Evolutionary conservation across 2,888 invertebrate species (phyloP).

Genomic region (Ctenicera cuprea): DNA sequence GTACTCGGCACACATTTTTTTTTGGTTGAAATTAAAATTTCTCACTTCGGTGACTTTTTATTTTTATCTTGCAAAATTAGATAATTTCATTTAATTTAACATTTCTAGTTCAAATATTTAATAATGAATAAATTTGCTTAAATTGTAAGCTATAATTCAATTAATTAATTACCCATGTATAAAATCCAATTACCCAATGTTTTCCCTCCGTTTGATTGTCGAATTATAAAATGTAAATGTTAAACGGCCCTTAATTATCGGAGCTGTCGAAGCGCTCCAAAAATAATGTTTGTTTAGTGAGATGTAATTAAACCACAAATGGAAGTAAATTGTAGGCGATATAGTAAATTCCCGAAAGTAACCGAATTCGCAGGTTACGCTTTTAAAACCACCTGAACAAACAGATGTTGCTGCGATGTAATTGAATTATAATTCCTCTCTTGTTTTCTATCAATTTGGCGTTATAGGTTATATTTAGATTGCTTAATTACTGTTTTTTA

Average conservation of each 20-base stretch:
- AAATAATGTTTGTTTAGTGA: slow-evolving; percentile 5
- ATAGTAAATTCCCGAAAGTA: slow-evolving; percentile 10
- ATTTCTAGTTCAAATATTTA: too few relatives aligned
- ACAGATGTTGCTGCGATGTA: slow-evolving; percentile 1
- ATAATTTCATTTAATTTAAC: too few relatives aligned
- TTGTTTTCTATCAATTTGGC: neutral
- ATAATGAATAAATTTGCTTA: too few relatives aligned
- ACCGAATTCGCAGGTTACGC: slow-evolving; percentile 3
- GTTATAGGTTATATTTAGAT: neutral
- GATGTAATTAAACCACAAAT: slow-evolving; percentile 13
- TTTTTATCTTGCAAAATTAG: too few relatives aligned
- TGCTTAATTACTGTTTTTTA: too few relatives aligned
- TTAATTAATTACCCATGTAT: too few relatives aligned
- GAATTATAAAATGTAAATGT: neutral
- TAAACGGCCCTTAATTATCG: neutral
- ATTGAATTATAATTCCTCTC: neutral
- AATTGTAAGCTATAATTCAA: too few relatives aligned
- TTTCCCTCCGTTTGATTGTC: neutral
- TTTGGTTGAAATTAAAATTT: too few relatives aligned
- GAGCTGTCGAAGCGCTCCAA: neutral
- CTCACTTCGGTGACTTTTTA: too few relatives aligned
- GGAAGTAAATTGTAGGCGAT: slow-evolving; percentile 12
- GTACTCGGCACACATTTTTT: too few relatives aligned
- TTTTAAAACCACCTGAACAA: slow-evolving; percentile 10
- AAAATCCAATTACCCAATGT: too few relatives aligned